Percentiles rank a stretch among this genome's conserved stretches.
Conservation (phyloP, 2,888 invertebrate species). For the Apamea epomidion region DNA sequence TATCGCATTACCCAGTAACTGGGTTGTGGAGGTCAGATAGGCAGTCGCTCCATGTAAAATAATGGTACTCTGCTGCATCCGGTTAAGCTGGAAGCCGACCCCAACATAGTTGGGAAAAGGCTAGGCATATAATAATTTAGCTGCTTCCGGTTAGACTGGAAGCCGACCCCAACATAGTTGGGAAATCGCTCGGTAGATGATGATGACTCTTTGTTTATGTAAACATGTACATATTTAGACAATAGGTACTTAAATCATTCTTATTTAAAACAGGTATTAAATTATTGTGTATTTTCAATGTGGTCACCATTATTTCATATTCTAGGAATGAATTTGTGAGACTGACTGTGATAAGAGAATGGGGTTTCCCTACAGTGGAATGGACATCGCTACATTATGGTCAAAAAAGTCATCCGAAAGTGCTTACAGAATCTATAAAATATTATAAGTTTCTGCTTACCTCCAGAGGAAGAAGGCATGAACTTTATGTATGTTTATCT, state of each 20-base stretch:
- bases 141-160: background rate
- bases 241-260: slow-evolving; percentile 1
- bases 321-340: background rate
- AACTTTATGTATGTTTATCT: background rate
- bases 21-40: too few relatives aligned
- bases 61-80: too few relatives aligned
- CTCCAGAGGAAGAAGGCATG: background rate
- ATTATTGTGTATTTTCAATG: background rate
- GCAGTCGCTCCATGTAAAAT: too few relatives aligned
- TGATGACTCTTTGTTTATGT: background rate
- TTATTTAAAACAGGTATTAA: background rate
- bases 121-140: too few relatives aligned
- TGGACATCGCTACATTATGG: background rate
- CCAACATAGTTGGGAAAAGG: too few relatives aligned
- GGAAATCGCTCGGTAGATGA: background rate
- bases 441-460: background rate
- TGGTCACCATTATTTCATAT: background rate
- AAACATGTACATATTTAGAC: slow-evolving; percentile 4
- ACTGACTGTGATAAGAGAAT: background rate
- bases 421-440: background rate
- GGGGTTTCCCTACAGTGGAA: background rate
- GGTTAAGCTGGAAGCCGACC: too few relatives aligned
- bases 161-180: background rate
- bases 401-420: too few relatives aligned
- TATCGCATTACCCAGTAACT: too few relatives aligned